A percentile compares a stretch with the other conserved stretches of the same genome.
Conservation (phyloP, 2,888 invertebrate species). For the Apamea sordens region DNA sequence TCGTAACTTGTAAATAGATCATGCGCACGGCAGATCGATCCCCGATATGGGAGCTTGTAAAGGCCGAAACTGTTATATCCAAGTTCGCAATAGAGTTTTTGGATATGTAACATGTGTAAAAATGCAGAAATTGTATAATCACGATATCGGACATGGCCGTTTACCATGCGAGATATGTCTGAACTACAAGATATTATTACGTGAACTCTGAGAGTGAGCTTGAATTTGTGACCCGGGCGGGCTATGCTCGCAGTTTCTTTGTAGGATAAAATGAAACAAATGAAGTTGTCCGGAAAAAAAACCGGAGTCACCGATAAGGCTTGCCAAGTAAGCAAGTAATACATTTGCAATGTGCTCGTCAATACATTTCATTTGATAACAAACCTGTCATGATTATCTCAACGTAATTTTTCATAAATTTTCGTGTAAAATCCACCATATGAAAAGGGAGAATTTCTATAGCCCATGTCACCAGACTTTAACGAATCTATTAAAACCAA, state of each 20-base stretch:
- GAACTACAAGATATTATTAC: neutral
- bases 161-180: neutral
- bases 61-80: conserved; percentile 64
- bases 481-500: too few species aligned
- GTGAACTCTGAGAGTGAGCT: neutral
- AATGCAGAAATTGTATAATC: conserved; percentile 56
- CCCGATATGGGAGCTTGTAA: conserved; percentile 63
- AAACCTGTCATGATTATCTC: too few species aligned
- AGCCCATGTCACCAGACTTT: too few species aligned
- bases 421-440: too few species aligned
- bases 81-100: conserved; percentile 2
- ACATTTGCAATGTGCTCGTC: too few species aligned
- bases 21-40: conserved; percentile 59
- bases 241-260: too few species aligned
- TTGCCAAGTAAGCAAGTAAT: neutral
- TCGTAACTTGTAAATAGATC: conserved; percentile 59
- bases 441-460: too few species aligned
- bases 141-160: neutral
- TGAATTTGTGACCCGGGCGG: neutral
- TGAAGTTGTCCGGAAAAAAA: neutral
- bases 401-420: too few species aligned
- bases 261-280: neutral
- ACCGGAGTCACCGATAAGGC: neutral
- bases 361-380: too few species aligned
- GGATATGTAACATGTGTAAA: conserved; percentile 43